These are phyloP conservation scores for Phylloscopus collybita DNA, from an alignment of 2,797 vertebrate genomes.

Conservation along the genomic window DNA sequence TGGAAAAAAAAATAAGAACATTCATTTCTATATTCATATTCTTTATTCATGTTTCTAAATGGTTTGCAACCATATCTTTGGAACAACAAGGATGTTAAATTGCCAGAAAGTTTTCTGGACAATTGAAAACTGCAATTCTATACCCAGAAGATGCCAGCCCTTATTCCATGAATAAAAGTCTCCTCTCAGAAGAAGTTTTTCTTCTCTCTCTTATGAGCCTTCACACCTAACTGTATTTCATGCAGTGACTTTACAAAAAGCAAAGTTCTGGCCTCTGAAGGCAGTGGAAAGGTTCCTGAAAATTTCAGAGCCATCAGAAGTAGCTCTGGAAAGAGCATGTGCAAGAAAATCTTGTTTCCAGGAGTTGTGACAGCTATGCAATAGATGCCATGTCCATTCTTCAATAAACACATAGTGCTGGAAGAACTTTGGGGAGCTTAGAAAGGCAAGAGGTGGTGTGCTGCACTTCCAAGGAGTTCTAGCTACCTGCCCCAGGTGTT, in stretches of 20 bases:
- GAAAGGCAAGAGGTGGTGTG: not conserved
- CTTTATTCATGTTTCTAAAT: not conserved
- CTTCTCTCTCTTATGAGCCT: not conserved
- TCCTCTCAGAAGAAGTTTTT: not conserved
- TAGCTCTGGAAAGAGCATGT: not conserved
- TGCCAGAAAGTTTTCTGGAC: not conserved
- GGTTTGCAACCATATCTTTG: not conserved
- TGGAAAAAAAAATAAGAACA: not conserved
- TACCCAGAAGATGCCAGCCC: not conserved
- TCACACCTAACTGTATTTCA: not conserved
- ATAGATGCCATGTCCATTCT: not conserved
- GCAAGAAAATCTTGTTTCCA: not conserved
- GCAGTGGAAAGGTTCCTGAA: not conserved
- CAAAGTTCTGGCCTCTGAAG: not conserved
- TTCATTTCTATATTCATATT: not conserved
- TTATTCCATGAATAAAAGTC: not conserved
- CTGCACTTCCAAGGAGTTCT: not conserved
- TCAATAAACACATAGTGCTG: not conserved
- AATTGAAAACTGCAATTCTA: not conserved
- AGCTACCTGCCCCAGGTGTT: not conserved
- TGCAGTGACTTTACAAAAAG: not conserved
- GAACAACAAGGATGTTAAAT: not conserved
- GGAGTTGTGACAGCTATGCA: not conserved
- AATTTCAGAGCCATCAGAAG: not conserved
- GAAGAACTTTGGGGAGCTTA: not conserved